Evolutionary conservation across 2,797 vertebrate species (phyloP).

Genomic region (Ctenosaura bakeri): DNA sequence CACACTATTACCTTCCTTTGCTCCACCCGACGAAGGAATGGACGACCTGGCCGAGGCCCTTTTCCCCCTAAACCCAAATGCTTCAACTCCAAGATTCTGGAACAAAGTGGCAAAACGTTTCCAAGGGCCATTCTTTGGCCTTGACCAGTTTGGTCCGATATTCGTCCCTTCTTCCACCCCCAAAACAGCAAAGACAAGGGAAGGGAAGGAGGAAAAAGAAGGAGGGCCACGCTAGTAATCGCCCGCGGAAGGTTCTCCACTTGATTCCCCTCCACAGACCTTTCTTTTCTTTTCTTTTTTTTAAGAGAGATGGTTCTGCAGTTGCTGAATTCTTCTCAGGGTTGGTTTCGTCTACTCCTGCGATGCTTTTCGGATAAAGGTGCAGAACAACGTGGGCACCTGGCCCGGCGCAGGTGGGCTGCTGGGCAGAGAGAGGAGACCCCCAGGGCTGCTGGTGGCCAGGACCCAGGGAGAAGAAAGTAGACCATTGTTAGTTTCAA

Average conservation of each 20-base stretch:
- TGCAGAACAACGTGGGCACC: too few relatives aligned
- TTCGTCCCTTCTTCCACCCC: background rate
- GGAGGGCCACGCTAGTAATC: background rate
- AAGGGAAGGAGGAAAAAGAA: too few relatives aligned
- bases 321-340: too few relatives aligned
- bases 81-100: background rate
- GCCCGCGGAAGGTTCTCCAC: background rate
- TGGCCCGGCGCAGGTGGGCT: too few relatives aligned
- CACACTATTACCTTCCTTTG: background rate
- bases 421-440: background rate
- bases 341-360: background rate
- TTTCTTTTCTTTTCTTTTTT: background rate
- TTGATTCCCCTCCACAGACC: background rate
- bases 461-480: conserved; percentile 12
- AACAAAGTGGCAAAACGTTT: background rate
- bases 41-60: background rate
- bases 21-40: background rate
- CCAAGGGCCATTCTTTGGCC: background rate
- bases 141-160: background rate
- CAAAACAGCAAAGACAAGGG: background rate
- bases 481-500: conserved; percentile 1
- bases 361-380: background rate
- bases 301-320: background rate
- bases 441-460: background rate
- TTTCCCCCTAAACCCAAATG: background rate